Conservation (phyloP, 2,113 vertebrate genomes). For the Geococcyx californianus region DNA sequence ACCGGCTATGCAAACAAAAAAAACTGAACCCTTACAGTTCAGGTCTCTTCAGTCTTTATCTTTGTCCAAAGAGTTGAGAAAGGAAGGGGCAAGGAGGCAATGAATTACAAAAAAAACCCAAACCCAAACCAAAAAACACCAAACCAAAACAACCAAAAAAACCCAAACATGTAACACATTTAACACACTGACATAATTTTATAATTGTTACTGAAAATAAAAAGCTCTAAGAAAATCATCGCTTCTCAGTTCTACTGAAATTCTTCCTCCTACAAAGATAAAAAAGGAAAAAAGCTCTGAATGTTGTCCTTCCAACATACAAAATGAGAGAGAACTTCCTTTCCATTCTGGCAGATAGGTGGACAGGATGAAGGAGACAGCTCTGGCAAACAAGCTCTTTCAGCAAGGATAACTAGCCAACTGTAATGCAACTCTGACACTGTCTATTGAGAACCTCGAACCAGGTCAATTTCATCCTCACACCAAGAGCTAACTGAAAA, state of each 20-base stretch:
- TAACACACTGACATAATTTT: background rate
- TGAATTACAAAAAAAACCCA: too few species aligned
- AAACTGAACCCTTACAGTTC: background rate
- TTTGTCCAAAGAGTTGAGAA: background rate
- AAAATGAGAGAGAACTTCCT: background rate
- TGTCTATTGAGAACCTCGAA: background rate
- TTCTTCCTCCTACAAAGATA: background rate
- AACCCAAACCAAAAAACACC: too few species aligned
- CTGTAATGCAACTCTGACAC: background rate
- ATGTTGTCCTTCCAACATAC: background rate
- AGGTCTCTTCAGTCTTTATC: background rate
- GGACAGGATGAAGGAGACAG: background rate
- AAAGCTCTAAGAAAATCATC: background rate
- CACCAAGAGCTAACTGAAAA: background rate
- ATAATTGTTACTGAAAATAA: background rate
- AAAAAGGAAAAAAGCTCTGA: background rate
- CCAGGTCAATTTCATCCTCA: background rate
- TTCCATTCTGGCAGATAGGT: background rate
- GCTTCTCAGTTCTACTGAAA: background rate
- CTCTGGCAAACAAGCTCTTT: background rate
- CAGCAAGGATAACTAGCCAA: background rate
- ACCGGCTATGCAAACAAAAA: background rate
- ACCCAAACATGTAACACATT: too few species aligned
- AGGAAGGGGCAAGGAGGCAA: too few species aligned
- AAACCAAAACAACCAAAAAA: too few species aligned